phyloP scores from a whole-genome alignment of 2,797 vertebrate species.

The Aselliscus stoliczkanus region DNA sequence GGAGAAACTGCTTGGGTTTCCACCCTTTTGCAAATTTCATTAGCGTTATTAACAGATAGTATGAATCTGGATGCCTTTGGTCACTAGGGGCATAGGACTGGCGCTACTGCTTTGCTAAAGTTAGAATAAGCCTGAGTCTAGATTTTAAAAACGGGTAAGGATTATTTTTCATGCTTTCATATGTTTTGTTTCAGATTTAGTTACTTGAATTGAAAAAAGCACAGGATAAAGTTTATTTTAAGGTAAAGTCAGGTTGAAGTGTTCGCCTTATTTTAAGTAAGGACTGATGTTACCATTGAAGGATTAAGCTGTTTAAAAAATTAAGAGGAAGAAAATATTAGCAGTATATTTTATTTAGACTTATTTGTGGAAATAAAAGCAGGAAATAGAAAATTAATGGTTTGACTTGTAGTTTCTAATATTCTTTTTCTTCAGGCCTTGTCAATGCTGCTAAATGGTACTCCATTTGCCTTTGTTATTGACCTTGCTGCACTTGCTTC shows the following conservation, averaged over 20 bases:
- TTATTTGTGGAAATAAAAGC: neutral
- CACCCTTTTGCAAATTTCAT: neutral
- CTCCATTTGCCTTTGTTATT: constrained; percentile 99
- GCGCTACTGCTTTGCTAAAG: neutral
- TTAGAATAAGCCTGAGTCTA: neutral
- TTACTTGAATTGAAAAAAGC: constrained; percentile 36
- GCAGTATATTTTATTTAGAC: constrained; percentile 41
- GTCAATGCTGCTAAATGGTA: constrained; percentile 99
- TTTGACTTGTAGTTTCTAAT: constrained; percentile 73
- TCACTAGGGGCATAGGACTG: neutral
- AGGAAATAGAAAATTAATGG: constrained; percentile 27
- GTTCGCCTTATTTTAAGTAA: constrained; percentile 14
- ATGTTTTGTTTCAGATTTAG: constrained; percentile 30
- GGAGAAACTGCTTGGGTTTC: neutral
- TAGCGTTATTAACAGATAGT: neutral
- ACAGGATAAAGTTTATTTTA: constrained; percentile 26
- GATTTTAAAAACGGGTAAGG: neutral
- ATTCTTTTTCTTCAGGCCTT: constrained; percentile 88
- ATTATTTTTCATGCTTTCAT: neutral
- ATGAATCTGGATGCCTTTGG: neutral
- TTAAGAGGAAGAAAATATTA: constrained; percentile 20
- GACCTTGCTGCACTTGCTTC: constrained; percentile 99
- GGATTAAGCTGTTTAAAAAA: neutral
- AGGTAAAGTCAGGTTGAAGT: neutral
- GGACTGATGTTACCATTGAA: neutral